Base-by-base conservation (phyloP, 2,888 invertebrate genomes). In the Lepidochrysops patricia region DNA sequence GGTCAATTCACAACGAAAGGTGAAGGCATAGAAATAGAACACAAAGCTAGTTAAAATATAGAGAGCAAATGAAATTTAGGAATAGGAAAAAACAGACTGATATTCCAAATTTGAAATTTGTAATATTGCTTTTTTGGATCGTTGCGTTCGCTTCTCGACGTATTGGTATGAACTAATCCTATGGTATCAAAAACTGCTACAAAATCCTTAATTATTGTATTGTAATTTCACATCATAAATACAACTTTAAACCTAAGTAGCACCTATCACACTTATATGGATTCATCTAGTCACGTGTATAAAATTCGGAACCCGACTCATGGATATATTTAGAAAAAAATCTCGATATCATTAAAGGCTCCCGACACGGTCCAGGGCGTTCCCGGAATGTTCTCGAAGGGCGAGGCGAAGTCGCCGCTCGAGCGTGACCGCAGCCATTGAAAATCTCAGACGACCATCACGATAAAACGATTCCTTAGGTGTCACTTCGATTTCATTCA, bases 311-410 rank as follows among this genome's bases (percentile, higher is more conserved):
- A 29, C 29, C 29, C 19, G 15, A 52, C 27, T 52, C 52, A 52
- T n/a, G 13, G 50, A 27, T 15, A 29, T 54, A 54, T 52, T 26
- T 29, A 32, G 9, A n/a, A 54, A 32, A 54, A 1, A 35, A 52
- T 35, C 26, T 15, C 35, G 29, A 52, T 34, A n/a, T 27, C 32
- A 57, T 23, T 29, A 25, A 13, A 25, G 48, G 58, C n/a, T 29
- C 49, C 19, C 48, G 29, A 34, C 12, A 34, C 58, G 58, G 58
- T 59, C 52, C 52, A 50, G 50, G 25, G 52, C 3, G 5, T 23
- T 52, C 52, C 35, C 23, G 52, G 58, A 59, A 59, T 59, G 13
- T 19, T 13, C 26, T 32, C 29, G 29, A 54, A 32, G 52, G 54
- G 54, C 54, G 54, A 15, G 52, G 58, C 26, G 34, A 34, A 50